phyloP scores from a whole-genome alignment of 1,140 invertebrate genomes.

The Drosophila sturtevanti region DNA sequence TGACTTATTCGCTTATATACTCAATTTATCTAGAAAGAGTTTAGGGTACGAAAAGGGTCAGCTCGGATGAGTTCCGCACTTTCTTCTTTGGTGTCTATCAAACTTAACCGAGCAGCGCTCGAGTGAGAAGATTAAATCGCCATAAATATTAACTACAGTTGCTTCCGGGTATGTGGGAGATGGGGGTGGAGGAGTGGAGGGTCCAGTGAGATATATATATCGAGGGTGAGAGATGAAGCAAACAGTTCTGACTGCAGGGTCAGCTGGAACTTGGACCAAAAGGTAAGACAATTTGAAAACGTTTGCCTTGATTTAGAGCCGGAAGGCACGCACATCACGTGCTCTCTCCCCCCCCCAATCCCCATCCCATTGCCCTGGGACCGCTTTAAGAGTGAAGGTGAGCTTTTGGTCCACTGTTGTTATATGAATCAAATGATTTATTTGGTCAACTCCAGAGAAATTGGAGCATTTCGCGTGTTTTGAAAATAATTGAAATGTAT shows the following conservation, averaged over 20 bases:
- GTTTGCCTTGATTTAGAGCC: constrained; percentile 78
- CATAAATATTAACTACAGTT: constrained; percentile 82
- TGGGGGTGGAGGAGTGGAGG: not conserved
- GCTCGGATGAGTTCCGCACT: not conserved
- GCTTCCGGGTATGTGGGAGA: constrained; percentile 43
- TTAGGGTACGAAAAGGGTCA: not conserved
- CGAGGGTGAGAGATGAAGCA: not conserved
- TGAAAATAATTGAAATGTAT: constrained; percentile 75
- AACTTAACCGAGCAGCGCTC: constrained; percentile 78
- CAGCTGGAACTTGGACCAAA: constrained; percentile 19
- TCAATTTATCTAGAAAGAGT: too few relatives aligned
- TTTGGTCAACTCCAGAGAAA: constrained; percentile 46
- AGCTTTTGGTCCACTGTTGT: constrained; percentile 23
- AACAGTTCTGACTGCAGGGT: not conserved
- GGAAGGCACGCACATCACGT: constrained; percentile 78
- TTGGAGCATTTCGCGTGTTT: constrained; percentile 57
- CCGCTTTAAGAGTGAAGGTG: constrained; percentile 3
- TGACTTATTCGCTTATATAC: too few relatives aligned
- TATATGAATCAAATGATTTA: constrained; percentile 81
- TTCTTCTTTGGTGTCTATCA: constrained; percentile 55
- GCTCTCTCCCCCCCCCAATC: constrained; percentile 18
- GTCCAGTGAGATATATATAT: not conserved
- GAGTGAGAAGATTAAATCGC: constrained; percentile 81
- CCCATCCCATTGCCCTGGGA: not conserved
- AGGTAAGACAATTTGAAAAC: constrained; percentile 78